Evolutionary conservation across 2,113 vertebrate genomes (phyloP), one percentile per base, ranked within the genome.

Genomic region (Redunca redunca): DNA sequence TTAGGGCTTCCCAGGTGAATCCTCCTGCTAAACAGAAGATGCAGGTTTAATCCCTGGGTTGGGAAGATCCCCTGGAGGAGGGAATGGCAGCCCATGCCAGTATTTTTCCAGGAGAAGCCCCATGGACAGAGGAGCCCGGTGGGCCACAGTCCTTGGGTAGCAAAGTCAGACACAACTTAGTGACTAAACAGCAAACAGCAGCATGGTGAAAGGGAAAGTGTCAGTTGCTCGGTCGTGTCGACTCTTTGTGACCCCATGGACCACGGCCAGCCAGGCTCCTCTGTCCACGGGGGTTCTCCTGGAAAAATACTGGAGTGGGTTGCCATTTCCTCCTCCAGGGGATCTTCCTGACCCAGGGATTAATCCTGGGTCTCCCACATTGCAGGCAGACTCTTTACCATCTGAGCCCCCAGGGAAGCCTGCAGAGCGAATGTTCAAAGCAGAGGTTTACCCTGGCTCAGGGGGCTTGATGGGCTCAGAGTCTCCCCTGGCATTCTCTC

Each of bases 121-220:
- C 67, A 12, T 25, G 19, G 67, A 25, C 10, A 74, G 10, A 74
- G 67, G 19, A 40, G 67, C 67, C 67, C 3, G n/a, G 64, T 3
- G 64, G 33, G n/a, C n/a, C 16, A 40, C n/a, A 6, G n/a, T 36
- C 64, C 67, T 3, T 0, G 4, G n/a, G n/a, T 6, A 2, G n/a
- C n/a, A 67, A 67, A n/a, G 64, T 67, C 64, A 19, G 62, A 67
- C 62, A n/a, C 64, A 6, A 6, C 19, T 13, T 36, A 11, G 62
- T 36, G 67, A 6, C 4, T 21, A 6, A 23, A 23, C 10, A 21
- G n/a, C n/a, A 6, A 71, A 6, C 2, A 12, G n/a, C 64, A 71
- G n/a, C 17, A 1, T 5, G 0, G 19, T 36, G 9, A 40, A 12
- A 23, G 67, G 5, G n/a, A 6, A 36, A 23, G 19, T 11, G 64